These are phyloP conservation scores for Himalopsyche anomala DNA, from an alignment of 2,888 invertebrate species.

Conservation along the genomic window DNA sequence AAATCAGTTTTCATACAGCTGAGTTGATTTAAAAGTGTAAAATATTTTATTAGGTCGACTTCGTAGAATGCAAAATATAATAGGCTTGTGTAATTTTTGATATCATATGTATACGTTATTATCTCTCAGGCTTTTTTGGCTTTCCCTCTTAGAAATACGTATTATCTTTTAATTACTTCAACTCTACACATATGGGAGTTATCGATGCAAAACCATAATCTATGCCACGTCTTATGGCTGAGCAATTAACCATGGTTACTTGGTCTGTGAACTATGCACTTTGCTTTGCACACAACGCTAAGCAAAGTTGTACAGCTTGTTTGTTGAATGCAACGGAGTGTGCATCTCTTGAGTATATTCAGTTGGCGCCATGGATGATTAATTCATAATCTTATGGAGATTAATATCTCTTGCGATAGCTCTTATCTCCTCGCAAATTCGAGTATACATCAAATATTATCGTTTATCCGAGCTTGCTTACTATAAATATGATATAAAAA, in stretches of 20 bases:
- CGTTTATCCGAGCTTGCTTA: neutral
- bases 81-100: no score
- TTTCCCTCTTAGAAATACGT: no score
- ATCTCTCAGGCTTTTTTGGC: no score
- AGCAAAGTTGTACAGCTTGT: slow-evolving; percentile 6
- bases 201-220: neutral
- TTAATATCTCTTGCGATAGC: slow-evolving; percentile 3
- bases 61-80: no score
- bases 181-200: neutral
- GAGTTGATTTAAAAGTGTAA: no score
- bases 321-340: slow-evolving; percentile 1
- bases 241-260: slow-evolving; percentile 16
- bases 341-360: neutral
- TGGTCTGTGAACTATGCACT: neutral
- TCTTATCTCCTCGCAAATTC: neutral
- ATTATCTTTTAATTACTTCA: no score
- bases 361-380: neutral
- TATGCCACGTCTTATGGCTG: neutral
- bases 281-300: slow-evolving; percentile 5
- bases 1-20: no score
- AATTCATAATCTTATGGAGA: neutral
- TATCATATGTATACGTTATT: no score
- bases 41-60: no score
- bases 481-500: no score
- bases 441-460: neutral